Percentiles rank a stretch among this genome's conserved stretches.
Evolutionary conservation across 2,888 invertebrate genomes (phyloP).

Genomic region (Thyatira batis): DNA sequence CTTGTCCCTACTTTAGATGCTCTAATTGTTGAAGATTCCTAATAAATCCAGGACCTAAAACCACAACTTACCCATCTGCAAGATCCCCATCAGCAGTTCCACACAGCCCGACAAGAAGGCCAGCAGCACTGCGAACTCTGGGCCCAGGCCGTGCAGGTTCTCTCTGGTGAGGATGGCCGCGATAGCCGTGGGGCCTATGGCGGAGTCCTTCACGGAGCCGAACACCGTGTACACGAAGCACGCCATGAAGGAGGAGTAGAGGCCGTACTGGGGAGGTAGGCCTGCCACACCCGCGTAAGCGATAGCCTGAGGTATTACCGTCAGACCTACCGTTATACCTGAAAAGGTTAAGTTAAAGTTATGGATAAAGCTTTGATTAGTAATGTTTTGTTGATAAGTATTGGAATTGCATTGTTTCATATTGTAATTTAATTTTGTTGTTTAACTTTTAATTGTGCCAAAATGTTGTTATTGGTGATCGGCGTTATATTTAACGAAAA

Average conservation of each 20-base stretch:
- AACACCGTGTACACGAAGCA: constrained; percentile 95
- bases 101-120: constrained; percentile 88
- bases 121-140: constrained; percentile 87
- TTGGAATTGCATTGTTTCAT: no score
- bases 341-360: constrained; percentile 25
- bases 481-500: no score
- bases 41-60: no score
- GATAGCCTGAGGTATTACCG: constrained; percentile 92
- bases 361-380: no score
- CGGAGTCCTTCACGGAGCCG: constrained; percentile 87
- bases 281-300: constrained; percentile 92
- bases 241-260: constrained; percentile 97
- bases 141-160: constrained; percentile 86
- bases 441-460: no score
- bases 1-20: no score
- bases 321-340: constrained; percentile 87
- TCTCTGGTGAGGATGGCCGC: constrained; percentile 90
- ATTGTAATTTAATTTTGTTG: no score
- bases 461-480: no score
- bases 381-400: no score
- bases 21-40: background rate
- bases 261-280: constrained; percentile 89
- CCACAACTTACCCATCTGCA: constrained; percentile 85
- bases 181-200: constrained; percentile 93
- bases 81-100: constrained; percentile 86